Base-by-base conservation (phyloP, 2,797 vertebrate species). In the Silurus aristotelis region DNA sequence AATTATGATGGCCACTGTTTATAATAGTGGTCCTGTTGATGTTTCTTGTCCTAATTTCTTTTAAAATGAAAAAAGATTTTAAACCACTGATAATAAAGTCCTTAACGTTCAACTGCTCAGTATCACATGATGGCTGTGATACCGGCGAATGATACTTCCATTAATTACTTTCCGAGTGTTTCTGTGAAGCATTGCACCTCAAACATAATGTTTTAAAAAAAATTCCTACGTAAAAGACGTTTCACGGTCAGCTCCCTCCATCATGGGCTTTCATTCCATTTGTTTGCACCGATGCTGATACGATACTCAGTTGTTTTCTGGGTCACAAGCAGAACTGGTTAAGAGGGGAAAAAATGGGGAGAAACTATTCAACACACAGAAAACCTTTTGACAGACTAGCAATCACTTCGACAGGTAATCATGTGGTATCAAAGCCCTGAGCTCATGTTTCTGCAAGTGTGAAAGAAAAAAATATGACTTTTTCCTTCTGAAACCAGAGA, bases 291-390 rank as follows among this genome's bases (percentile, higher is more conserved):
- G 43, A 48, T 84, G 75, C 83, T 19, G 38, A 68, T 38, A 38
- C 38, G 38, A 38, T 38, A 38, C 60, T 67, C 56, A 68, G 75
- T 81, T 89, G 88, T 84, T 84, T 85, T 83, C 87, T 85, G 64
- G 85, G 85, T 78, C 88, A 78, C 84, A 77, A 83, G 87, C 88
- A 82, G 84, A 84, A 85, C 72, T 78, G 82, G 76, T 85, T 72
- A 83, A 81, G 68, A 48, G 46, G 58, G 79, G 73, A 67, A 31
- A 80, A 70, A 61, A 61, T 14, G 13, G 12, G 25, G 12, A 19
- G 58, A 38, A 86, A 22, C 15, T 48, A 52, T n/a, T 64, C 31
- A 64, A 67, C 73, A 85, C 55, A 71, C 66, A 82, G 55, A 52
- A 71, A 82, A 71, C 55, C 79, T 85, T 80, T 60, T 46, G 83